Evolutionary conservation across 2,797 vertebrate species (phyloP).

Genomic region (Bradypus variegatus): DNA sequence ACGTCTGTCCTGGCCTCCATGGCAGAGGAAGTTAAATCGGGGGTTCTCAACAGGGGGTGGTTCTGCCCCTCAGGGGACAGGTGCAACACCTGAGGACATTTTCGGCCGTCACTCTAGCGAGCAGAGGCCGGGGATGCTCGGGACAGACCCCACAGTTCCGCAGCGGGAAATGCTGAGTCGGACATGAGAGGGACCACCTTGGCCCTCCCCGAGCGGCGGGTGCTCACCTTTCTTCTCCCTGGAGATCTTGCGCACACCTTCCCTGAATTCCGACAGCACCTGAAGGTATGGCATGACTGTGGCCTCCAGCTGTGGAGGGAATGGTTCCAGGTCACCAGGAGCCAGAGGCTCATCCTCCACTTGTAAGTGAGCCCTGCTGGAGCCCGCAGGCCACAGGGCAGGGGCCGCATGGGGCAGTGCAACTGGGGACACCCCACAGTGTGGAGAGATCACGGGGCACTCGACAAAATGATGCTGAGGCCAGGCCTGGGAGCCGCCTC

Average conservation of each 20-base stretch:
- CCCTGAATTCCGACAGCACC: slow-evolving; percentile 90
- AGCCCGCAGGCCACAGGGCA: too few species aligned
- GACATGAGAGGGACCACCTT: too few species aligned
- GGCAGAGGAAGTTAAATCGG: neutral
- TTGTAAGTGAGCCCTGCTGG: too few species aligned
- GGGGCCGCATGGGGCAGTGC: too few species aligned
- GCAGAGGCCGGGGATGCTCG: neutral
- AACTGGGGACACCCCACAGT: too few species aligned
- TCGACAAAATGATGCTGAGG: too few species aligned
- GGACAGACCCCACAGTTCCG: neutral
- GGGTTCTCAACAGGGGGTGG: neutral
- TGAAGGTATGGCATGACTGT: slow-evolving; percentile 92
- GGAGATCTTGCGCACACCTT: slow-evolving; percentile 86
- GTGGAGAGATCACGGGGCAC: too few species aligned
- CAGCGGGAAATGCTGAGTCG: too few species aligned
- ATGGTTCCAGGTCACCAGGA: accelerated
- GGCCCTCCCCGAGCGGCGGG: neutral
- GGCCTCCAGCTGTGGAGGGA: slow-evolving; percentile 82
- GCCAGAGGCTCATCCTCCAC: neutral
- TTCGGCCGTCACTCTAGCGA: neutral
- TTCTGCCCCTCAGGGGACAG: neutral
- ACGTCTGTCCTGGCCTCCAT: neutral
- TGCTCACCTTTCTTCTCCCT: slow-evolving; percentile 86
- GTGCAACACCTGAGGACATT: neutral
- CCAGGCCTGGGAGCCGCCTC: too few species aligned